Percentiles rank a stretch among this genome's conserved stretches.
phyloP scores from a whole-genome alignment of 2,113 vertebrate species.

The Bucco capensis region DNA sequence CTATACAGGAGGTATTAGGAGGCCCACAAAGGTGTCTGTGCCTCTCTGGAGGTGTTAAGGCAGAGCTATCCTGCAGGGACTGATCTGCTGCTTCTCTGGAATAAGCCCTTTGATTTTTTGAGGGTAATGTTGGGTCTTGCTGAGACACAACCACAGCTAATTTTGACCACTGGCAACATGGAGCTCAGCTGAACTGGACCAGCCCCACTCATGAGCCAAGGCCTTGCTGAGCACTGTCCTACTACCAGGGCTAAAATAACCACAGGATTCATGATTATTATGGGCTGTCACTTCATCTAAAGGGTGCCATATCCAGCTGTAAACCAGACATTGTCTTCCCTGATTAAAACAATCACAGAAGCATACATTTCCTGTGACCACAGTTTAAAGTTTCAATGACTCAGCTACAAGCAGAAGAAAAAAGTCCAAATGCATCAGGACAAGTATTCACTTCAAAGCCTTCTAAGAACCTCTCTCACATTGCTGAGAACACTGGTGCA shows the following conservation, averaged over 20 bases:
- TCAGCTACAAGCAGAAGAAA: background rate
- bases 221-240: background rate
- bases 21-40: background rate
- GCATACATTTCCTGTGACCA: background rate
- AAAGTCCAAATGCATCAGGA: background rate
- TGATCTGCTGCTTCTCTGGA: background rate
- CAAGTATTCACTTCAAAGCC: background rate
- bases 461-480: background rate
- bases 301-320: background rate
- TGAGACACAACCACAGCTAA: background rate
- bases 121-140: background rate
- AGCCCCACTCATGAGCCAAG: background rate
- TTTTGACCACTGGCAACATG: accelerated
- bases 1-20: background rate
- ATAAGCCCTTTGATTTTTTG: background rate
- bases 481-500: background rate
- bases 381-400: background rate
- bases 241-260: background rate
- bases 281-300: background rate
- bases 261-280: background rate
- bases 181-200: background rate
- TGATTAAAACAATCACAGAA: background rate
- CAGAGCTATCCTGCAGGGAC: background rate
- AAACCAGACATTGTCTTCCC: background rate
- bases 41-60: background rate